phyloP scores from a whole-genome alignment of 1,140 invertebrate species.

The Drusus annulatus region DNA sequence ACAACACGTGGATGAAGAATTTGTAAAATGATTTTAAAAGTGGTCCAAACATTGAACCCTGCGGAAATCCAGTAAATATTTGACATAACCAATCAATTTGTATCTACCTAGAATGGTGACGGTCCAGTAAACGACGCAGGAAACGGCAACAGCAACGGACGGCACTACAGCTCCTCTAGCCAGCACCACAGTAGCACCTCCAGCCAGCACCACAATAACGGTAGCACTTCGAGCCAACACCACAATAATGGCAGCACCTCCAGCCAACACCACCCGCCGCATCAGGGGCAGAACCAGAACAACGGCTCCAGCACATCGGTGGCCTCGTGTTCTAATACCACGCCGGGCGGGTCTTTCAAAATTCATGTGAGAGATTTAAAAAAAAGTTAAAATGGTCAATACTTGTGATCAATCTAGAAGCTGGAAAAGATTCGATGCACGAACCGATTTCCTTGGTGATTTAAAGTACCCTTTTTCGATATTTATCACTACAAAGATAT shows the following conservation, averaged over 20 bases:
- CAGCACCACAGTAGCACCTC: neutral
- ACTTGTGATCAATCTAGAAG: too few relatives aligned
- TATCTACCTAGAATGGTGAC: constrained; percentile 52
- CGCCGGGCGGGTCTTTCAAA: constrained; percentile 69
- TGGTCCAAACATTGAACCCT: too few relatives aligned
- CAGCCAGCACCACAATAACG: neutral
- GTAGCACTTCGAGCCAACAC: neutral
- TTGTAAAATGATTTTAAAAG: too few relatives aligned
- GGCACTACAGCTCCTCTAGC: constrained; percentile 21
- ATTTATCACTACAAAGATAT: too few relatives aligned
- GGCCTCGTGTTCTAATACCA: constrained; percentile 58
- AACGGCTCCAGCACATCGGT: constrained; percentile 68
- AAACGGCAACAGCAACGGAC: constrained; percentile 45
- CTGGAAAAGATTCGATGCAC: too few relatives aligned
- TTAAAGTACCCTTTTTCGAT: too few relatives aligned
- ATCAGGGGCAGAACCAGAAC: constrained; percentile 59
- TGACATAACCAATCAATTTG: too few relatives aligned
- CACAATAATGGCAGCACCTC: neutral
- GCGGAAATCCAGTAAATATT: too few relatives aligned
- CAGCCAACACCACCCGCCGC: neutral
- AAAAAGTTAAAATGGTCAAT: neutral
- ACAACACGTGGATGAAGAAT: too few relatives aligned
- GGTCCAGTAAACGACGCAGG: constrained; percentile 45
- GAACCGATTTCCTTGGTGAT: too few relatives aligned
- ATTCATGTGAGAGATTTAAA: constrained; percentile 61